Percentiles rank a stretch among this genome's conserved stretches.
Conservation (phyloP, 2,888 invertebrate species). For the Chymomyza amoena region DNA sequence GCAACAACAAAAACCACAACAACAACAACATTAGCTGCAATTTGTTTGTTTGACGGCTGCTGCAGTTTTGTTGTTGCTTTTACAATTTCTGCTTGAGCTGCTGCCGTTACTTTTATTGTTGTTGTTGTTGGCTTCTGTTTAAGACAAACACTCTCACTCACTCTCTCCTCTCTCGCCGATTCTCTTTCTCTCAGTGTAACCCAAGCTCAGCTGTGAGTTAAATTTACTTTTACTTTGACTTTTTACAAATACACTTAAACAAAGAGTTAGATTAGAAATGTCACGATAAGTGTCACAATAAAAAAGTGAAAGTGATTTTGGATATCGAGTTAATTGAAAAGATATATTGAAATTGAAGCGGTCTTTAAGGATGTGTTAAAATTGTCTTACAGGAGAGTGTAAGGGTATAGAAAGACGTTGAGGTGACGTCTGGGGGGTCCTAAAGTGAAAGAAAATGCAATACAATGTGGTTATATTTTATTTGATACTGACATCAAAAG, state of each 20-base stretch:
- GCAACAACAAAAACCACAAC: constrained; percentile 20
- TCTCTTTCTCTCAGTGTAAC: background rate
- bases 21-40: constrained; percentile 20
- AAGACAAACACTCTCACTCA: background rate
- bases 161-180: background rate
- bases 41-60: constrained; percentile 17
- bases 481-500: no score
- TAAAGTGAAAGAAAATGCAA: no score
- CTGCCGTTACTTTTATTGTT: background rate
- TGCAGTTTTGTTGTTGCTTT: background rate
- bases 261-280: background rate
- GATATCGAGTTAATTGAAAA: background rate
- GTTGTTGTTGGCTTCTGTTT: background rate
- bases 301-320: background rate
- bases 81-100: background rate
- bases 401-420: no score
- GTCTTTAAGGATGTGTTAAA: no score
- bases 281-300: background rate
- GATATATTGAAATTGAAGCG: background rate
- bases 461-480: no score
- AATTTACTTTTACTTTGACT: background rate
- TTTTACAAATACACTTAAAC: background rate
- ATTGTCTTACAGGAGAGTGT: no score
- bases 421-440: no score
- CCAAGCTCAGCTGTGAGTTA: background rate